Base-by-base conservation (phyloP, 2,113 vertebrate genomes). In the Scartelaos histophorus region DNA sequence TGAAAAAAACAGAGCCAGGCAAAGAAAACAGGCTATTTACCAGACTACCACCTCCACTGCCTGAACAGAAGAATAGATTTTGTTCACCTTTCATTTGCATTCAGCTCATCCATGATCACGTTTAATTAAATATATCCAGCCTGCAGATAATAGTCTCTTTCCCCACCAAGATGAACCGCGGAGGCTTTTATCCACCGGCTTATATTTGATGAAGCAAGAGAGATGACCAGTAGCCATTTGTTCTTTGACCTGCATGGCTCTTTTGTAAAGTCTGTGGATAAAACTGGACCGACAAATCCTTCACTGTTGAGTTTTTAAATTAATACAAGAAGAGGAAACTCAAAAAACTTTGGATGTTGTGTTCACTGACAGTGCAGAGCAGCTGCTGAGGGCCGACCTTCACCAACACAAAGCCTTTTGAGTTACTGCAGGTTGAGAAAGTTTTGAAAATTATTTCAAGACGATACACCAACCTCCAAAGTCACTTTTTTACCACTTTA, bases 21-120 rank as follows among this genome's bases (percentile, higher is more conserved):
- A 15, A 56, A 69, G 70, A 49, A 81, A 80, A 79, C 67, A 73
- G 80, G 24, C 60, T 81, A 76, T 87, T 88, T 83, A 79, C 67
- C 7, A 47, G 75, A 71, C 56, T 80, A 71, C 71, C 70, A 87
- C 87, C 82, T 87, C 82, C 68, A 76, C 73, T 60, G 75, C 34
- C 15, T 85, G 80, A 87, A 85, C 70, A 81, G 82, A 81, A 83
- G 73, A 84, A 76, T 79, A 69, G 29, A 45, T 79, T 86, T 67
- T 70, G 69, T 69, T 74, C 68, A 84, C 46, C 25, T 82, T 82
- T 86, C 72, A 80, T 85, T 73, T 84, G 68, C 70, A 77, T 80
- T 85, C 51, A 74, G 69, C 69, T 68, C 56, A 67, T 79, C 70
- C 66, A 60, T 74, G 70, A 76, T 81, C 24, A 73, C 24, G 54